A percentile compares a stretch with the other conserved stretches of the same genome.
Evolutionary conservation across 2,113 vertebrate genomes (phyloP).

Genomic region (Oncorhynchus gorbuscha): DNA sequence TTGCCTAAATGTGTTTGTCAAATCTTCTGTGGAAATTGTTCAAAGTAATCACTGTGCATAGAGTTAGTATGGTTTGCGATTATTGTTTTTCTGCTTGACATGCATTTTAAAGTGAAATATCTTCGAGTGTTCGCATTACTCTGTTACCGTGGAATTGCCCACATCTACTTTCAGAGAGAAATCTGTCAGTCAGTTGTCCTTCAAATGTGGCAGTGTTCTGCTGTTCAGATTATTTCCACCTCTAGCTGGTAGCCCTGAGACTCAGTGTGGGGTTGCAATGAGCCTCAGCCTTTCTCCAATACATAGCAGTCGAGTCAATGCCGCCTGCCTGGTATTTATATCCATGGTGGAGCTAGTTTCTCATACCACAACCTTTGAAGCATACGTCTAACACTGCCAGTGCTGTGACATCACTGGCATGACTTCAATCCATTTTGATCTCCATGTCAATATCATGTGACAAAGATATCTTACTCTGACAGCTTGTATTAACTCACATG

Average conservation of each 20-base stretch:
- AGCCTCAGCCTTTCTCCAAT: slow-evolving; percentile 11
- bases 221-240: background rate
- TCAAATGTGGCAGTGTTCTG: background rate
- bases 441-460: slow-evolving; percentile 21
- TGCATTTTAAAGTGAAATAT: too few species aligned
- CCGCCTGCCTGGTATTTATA: slow-evolving; percentile 47
- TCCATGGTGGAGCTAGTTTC: slow-evolving; percentile 15
- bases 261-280: slow-evolving; percentile 21
- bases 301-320: slow-evolving; percentile 28
- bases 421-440: slow-evolving; percentile 16
- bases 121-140: too few species aligned
- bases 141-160: background rate
- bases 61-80: too few species aligned
- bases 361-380: slow-evolving; percentile 28
- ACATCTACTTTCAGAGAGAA: background rate
- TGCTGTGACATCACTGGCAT: slow-evolving; percentile 25
- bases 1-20: too few species aligned
- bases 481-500: background rate
- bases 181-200: background rate
- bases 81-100: too few species aligned
- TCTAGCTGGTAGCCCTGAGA: background rate
- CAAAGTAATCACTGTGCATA: too few species aligned
- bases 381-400: slow-evolving; percentile 15
- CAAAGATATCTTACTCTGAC: slow-evolving; percentile 7
- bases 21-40: too few species aligned